Evolutionary conservation across 2,113 vertebrate species (phyloP).

Genomic region (Tapirus terrestris): DNA sequence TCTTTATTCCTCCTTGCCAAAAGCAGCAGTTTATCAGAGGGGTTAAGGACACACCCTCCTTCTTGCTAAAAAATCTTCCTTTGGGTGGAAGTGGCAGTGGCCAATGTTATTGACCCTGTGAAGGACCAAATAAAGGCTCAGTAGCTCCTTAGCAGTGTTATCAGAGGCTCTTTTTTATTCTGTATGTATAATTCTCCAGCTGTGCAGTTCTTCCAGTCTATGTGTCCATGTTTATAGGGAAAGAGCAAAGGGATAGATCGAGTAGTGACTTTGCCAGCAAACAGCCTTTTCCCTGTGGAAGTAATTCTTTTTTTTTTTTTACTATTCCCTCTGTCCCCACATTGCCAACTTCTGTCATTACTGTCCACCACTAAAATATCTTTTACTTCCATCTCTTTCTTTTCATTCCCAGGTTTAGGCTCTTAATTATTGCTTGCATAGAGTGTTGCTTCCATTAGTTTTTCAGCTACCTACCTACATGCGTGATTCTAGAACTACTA

Average conservation of each 20-base stretch:
- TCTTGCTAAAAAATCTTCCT: neutral
- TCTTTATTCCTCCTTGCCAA: neutral
- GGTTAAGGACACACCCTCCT: neutral
- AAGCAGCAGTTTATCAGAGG: neutral
- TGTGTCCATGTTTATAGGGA: neutral
- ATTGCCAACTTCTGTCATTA: neutral
- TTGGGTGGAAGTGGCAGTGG: neutral
- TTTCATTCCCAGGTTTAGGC: neutral
- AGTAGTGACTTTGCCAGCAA: neutral
- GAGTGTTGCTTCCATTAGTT: neutral
- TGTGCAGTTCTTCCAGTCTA: neutral
- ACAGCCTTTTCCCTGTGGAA: neutral
- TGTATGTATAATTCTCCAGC: neutral
- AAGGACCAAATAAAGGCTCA: neutral
- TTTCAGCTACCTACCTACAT: neutral
- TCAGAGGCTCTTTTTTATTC: neutral
- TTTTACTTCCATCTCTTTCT: neutral
- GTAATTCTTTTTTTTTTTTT: neutral
- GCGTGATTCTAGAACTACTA: neutral
- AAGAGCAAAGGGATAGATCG: neutral
- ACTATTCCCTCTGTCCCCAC: neutral
- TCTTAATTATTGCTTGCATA: slow-evolving; percentile 3
- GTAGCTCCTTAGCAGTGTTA: neutral
- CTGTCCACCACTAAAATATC: neutral
- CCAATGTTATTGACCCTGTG: neutral